A percentile compares a stretch with the other conserved stretches of the same genome.
phyloP scores from a whole-genome alignment of 2,113 vertebrate genomes.

The Sarotherodon lohbergeri region DNA sequence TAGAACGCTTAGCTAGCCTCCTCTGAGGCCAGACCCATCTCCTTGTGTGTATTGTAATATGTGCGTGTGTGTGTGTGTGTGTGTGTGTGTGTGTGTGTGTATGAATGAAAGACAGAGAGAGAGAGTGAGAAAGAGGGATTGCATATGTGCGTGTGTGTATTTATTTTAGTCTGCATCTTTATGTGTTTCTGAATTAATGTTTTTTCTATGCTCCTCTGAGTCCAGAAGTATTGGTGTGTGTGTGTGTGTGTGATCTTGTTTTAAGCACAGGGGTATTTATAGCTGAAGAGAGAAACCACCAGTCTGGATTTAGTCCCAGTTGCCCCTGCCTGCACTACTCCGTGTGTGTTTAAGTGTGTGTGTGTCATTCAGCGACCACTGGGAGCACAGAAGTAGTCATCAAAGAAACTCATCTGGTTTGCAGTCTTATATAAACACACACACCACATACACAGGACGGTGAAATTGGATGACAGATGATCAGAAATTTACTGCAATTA shows the following conservation, averaged over 20 bases:
- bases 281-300: slow-evolving; percentile 64
- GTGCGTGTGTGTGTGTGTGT: neutral
- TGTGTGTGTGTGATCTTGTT: slow-evolving; percentile 26
- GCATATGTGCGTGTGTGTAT: neutral
- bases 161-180: neutral
- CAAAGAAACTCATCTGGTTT: slow-evolving; percentile 56
- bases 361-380: slow-evolving; percentile 41
- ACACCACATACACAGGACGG: neutral
- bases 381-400: slow-evolving; percentile 48
- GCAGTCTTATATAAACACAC: slow-evolving; percentile 35
- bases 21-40: slow-evolving; percentile 59
- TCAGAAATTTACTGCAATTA: slow-evolving; percentile 4
- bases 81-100: neutral
- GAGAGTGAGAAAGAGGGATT: neutral
- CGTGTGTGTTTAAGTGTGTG: neutral
- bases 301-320: slow-evolving; percentile 63
- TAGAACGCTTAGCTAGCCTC: slow-evolving; percentile 65
- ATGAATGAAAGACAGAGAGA: neutral
- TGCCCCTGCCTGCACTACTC: slow-evolving; percentile 42
- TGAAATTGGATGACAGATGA: slow-evolving; percentile 40
- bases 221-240: neutral
- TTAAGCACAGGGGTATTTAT: slow-evolving; percentile 67
- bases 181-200: slow-evolving; percentile 8
- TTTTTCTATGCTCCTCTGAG: slow-evolving; percentile 1
- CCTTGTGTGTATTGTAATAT: slow-evolving; percentile 48